Base-by-base conservation (phyloP, 2,113 vertebrate species). In the Chaetorhynchus papuensis region DNA sequence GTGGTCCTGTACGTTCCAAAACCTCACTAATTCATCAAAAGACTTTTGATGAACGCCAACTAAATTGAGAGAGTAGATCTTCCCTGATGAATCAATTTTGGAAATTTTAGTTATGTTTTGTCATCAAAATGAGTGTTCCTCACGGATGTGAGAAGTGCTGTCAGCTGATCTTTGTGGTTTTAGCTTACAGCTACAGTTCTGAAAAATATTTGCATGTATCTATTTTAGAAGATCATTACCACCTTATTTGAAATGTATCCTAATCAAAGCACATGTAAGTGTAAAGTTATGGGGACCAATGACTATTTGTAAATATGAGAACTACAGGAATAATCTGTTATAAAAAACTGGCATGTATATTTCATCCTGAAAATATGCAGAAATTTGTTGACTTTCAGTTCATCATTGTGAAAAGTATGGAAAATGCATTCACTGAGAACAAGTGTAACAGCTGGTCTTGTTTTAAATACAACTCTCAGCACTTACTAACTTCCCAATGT, bases 191-290 rank as follows among this genome's bases (percentile, higher is more conserved):
- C 83, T 85, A 85, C 49, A 71, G 56, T 90, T 96, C 79, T 74
- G 70, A 77, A 77, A 95, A 93, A 63, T 77, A 76, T 96, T 94
- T 94, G 74, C 83, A 88, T 80, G 71, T 66, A 24, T 92, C 88
- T 96, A 95, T 97, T 97, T 97, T 87, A 83, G 90, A 95, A 80
- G 84, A 90, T 85, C 78, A 52, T 87, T 90, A 91, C 71, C 82
- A 85, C 78, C 82, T 94, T 90, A 76, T 91, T 93, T 86, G 68
- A 94, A 96, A 90, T 64, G 52, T 64, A 69, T 33, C 70, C 74
- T 66, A 93, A 93, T 74, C 74, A 93, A 65, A 28, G 71, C 84
- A 80, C 83, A 59, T 1, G 3, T 57, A 52, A 77, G 15, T 47
- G 18, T 49, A 23, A 86, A 93, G 75, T 88, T 86, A 63, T 56